phyloP scores from a whole-genome alignment of 2,113 vertebrate genomes.

The Dromas ardeola region DNA sequence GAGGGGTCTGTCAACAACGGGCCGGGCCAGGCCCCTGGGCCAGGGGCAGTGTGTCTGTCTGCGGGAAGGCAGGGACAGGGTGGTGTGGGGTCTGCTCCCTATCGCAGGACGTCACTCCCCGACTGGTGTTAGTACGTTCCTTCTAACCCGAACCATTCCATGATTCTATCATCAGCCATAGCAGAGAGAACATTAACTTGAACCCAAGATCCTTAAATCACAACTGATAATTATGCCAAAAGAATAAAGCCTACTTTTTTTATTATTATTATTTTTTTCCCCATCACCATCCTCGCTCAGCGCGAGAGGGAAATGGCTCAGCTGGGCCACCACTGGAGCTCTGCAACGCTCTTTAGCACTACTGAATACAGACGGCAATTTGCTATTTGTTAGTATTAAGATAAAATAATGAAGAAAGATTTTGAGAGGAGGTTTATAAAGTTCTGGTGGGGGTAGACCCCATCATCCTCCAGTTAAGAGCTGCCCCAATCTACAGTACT shows the following conservation, averaged over 20 bases:
- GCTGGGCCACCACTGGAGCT: too few species aligned
- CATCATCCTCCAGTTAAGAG: not conserved
- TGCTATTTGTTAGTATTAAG: not conserved
- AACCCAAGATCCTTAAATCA: not conserved
- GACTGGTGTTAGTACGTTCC: too few species aligned
- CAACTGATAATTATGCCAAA: not conserved
- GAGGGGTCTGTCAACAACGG: not conserved
- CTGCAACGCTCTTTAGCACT: not conserved
- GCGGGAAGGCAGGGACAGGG: not conserved
- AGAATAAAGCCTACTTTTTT: not conserved
- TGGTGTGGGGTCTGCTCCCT: not conserved
- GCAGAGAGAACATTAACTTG: not conserved
- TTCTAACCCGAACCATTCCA: too few species aligned
- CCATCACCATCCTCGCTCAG: not conserved
- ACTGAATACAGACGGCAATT: not conserved
- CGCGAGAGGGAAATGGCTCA: fast-evolving
- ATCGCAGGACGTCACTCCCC: not conserved
- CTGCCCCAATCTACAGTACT: not conserved
- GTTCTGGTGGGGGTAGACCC: not conserved
- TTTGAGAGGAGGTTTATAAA: not conserved
- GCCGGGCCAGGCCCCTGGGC: too few species aligned
- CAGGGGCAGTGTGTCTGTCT: fast-evolving
- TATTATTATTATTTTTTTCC: not conserved
- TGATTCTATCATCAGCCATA: not conserved
- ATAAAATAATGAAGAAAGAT: not conserved